phyloP scores from a whole-genome alignment of 2,113 vertebrate species.

The Lynx canadensis region DNA sequence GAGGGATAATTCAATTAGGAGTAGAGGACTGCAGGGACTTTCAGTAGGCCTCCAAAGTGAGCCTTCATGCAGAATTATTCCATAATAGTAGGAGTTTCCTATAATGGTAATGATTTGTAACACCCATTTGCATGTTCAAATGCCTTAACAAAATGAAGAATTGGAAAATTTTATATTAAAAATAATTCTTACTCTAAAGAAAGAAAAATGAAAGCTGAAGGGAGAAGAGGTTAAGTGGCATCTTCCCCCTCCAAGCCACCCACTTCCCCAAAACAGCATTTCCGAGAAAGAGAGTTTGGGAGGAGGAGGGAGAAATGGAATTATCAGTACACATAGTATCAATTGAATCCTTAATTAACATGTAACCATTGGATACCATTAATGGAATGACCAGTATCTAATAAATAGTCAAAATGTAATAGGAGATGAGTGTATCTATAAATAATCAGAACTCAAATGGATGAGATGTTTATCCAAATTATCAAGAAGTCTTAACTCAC shows the following conservation, averaged over 20 bases:
- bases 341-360: background rate
- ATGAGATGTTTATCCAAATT: background rate
- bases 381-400: background rate
- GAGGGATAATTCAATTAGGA: background rate
- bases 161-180: background rate
- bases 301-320: background rate
- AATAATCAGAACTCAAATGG: slow-evolving; percentile 38
- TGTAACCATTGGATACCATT: background rate
- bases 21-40: background rate
- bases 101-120: background rate
- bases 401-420: background rate
- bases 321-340: background rate
- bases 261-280: background rate
- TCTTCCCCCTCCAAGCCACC: background rate
- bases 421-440: background rate
- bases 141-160: background rate
- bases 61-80: background rate
- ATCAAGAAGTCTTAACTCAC: background rate
- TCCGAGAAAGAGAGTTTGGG: background rate
- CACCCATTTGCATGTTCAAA: background rate
- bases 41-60: background rate
- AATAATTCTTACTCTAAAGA: background rate
- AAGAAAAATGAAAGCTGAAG: background rate
- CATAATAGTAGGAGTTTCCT: background rate
- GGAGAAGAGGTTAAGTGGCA: background rate